Percentiles rank a stretch among this genome's conserved stretches.
phyloP scores from a whole-genome alignment of 2,888 invertebrate genomes.

The Drosophila quinaria region DNA sequence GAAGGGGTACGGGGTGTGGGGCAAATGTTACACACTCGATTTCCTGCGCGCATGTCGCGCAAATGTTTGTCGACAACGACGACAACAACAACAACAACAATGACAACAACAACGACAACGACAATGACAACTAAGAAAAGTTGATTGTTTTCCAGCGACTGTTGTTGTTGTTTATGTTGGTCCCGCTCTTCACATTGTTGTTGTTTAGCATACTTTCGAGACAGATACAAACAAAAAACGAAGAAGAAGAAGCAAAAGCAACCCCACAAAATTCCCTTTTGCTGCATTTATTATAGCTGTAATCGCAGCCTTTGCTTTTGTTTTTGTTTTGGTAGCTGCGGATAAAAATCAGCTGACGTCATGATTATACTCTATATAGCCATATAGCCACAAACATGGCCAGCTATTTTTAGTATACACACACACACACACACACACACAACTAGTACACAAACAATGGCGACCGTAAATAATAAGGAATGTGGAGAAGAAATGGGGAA shows the following conservation, averaged over 20 bases:
- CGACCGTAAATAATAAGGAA: conserved; percentile 63
- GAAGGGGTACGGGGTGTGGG: background rate
- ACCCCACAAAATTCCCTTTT: conserved; percentile 42
- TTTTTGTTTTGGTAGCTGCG: conserved; percentile 36
- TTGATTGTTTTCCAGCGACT: conserved; percentile 67
- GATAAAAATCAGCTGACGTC: conserved; percentile 73
- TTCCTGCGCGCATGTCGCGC: conserved; percentile 77
- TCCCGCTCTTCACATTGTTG: conserved; percentile 19
- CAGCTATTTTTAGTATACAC: conserved; percentile 56
- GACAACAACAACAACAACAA: conserved; percentile 33
- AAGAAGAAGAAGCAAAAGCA: conserved; percentile 8
- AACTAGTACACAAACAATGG: conserved; percentile 64
- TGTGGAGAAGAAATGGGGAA: conserved; percentile 18
- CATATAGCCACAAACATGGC: conserved; percentile 44
- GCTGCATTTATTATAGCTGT: conserved; percentile 55
- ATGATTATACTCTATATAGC: conserved; percentile 50
- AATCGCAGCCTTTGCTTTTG: conserved; percentile 42
- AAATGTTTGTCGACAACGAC: conserved; percentile 64
- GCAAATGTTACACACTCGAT: conserved; percentile 76
- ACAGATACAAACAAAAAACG: conserved; percentile 18
- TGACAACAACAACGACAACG: background rate
- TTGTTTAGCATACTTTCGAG: conserved; percentile 47
- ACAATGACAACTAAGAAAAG: conserved; percentile 51
- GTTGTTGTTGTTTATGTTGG: conserved; percentile 13
- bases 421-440: conserved; percentile 20